phyloP scores from a whole-genome alignment of 2,888 invertebrate species.

The Anaspis maculata region DNA sequence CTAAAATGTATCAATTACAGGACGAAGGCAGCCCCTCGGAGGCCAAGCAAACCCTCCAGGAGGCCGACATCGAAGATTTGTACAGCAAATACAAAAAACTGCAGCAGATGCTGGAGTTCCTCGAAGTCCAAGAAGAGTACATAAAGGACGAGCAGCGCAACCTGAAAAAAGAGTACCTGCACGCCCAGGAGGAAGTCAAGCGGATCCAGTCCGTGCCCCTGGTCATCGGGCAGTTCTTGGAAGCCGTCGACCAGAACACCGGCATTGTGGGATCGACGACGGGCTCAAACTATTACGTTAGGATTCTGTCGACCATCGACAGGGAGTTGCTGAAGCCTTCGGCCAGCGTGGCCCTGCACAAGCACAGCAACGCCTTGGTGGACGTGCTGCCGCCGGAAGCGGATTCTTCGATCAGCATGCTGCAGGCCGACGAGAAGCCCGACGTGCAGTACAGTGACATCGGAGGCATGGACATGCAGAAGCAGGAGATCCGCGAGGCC shows the following conservation, averaged over 20 bases:
- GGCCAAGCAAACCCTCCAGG: slow-evolving; percentile 65
- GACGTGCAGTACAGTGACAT: slow-evolving; percentile 96
- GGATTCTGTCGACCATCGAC: slow-evolving; percentile 97
- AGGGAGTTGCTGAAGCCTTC: slow-evolving; percentile 95
- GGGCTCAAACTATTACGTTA: slow-evolving; percentile 98
- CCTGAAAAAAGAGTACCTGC: slow-evolving; percentile 95
- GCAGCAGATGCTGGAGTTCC: slow-evolving; percentile 91
- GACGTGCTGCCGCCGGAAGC: slow-evolving; percentile 99
- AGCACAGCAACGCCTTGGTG: slow-evolving; percentile 99
- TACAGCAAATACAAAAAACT: slow-evolving; percentile 97
- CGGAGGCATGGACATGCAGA: slow-evolving; percentile 99
- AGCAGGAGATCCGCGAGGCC: slow-evolving; percentile 98
- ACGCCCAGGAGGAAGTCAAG: slow-evolving; percentile 97
- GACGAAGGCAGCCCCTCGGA: slow-evolving; percentile 63
- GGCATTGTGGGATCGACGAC: slow-evolving; percentile 95
- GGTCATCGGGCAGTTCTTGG: slow-evolving; percentile 97
- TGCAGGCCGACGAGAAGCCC: slow-evolving; percentile 96
- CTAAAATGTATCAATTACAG: slow-evolving; percentile 36
- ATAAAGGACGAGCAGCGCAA: slow-evolving; percentile 99
- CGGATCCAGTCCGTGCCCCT: slow-evolving; percentile 97
- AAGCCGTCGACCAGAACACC: slow-evolving; percentile 98
- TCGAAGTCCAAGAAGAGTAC: slow-evolving; percentile 98
- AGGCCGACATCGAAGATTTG: slow-evolving; percentile 83
- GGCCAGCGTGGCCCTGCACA: slow-evolving; percentile 96
- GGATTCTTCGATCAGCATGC: slow-evolving; percentile 96